These are phyloP conservation scores for Tautogolabrus adspersus DNA, from an alignment of 2,113 vertebrate species.

Conservation along the genomic window DNA sequence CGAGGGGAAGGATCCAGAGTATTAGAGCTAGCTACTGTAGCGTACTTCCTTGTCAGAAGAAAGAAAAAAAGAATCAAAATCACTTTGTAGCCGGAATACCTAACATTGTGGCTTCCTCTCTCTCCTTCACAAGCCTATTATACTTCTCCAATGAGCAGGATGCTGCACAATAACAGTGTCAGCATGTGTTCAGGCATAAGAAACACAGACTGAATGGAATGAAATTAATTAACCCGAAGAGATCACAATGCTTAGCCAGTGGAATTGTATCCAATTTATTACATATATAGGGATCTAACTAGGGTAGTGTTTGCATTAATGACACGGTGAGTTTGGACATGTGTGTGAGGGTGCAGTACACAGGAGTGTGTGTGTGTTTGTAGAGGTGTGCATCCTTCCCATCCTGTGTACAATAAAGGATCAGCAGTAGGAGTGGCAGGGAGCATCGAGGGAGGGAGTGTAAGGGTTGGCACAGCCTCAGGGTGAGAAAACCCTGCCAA, in stretches of 20 bases:
- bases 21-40: constrained; percentile 70
- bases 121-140: constrained; percentile 71
- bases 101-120: constrained; percentile 63
- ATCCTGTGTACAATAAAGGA: constrained; percentile 20
- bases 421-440: constrained; percentile 45
- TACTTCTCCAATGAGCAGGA: constrained; percentile 72
- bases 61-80: constrained; percentile 67
- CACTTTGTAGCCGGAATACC: constrained; percentile 72
- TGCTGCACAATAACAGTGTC: constrained; percentile 79
- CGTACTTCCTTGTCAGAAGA: constrained; percentile 63
- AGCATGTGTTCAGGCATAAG: constrained; percentile 82
- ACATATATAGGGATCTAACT: constrained; percentile 78
- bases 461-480: constrained; percentile 44
- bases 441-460: constrained; percentile 28
- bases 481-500: constrained; percentile 59
- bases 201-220: constrained; percentile 81
- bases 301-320: constrained; percentile 77
- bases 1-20: constrained; percentile 66
- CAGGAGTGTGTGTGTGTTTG: not conserved
- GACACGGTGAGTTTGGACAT: constrained; percentile 47
- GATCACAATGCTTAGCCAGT: constrained; percentile 80
- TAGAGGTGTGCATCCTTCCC: constrained; percentile 6
- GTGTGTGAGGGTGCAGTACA: constrained; percentile 6
- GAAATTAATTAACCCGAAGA: constrained; percentile 86
- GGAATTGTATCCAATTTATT: constrained; percentile 85